A percentile compares a stretch with the other conserved stretches of the same genome.
These are phyloP conservation scores for Drosophila oshimai DNA, from an alignment of 1,140 invertebrate genomes.

Conservation along the genomic window DNA sequence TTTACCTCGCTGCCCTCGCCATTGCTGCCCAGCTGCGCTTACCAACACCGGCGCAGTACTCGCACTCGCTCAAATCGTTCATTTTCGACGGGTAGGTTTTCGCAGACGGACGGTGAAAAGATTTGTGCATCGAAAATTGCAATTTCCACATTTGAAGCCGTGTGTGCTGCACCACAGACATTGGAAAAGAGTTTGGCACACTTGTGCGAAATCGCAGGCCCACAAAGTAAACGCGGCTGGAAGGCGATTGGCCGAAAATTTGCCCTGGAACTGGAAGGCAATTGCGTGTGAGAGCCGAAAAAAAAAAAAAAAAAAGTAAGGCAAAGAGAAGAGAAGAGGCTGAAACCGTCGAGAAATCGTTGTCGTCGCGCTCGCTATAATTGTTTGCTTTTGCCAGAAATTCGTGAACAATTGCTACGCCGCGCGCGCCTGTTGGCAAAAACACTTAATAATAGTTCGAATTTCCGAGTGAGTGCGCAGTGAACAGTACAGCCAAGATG, in stretches of 20 bases:
- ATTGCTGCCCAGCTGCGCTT: background rate
- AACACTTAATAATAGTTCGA: conserved; percentile 35
- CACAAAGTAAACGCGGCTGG: background rate
- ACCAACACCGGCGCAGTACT: conserved; percentile 26
- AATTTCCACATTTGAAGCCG: conserved; percentile 35
- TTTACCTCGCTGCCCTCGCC: background rate
- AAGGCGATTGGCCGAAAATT: conserved; percentile 29
- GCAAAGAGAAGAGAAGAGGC: conserved; percentile 26
- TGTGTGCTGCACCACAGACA: conserved; percentile 41
- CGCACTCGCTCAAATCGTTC: conserved; percentile 61
- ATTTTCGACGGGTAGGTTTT: conserved; percentile 80
- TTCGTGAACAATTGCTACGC: conserved; percentile 44
- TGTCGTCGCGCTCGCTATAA: conserved; percentile 71
- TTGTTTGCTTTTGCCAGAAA: conserved; percentile 67
- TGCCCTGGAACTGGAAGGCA: conserved; percentile 53
- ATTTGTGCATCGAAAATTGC: conserved; percentile 75
- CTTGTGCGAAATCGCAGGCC: conserved; percentile 34
- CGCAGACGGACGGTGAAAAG: conserved; percentile 76
- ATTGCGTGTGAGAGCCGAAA: conserved; percentile 67
- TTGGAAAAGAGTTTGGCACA: conserved; percentile 42
- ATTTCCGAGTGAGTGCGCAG: conserved; percentile 30
- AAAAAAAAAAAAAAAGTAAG: conserved; percentile 31
- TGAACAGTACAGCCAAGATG: conserved; percentile 52
- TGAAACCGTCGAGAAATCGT: conserved; percentile 69
- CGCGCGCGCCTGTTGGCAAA: conserved; percentile 50